Evolutionary conservation across 2,113 vertebrate species (phyloP), one percentile per base, ranked within the genome.

Genomic region (Strix uralensis): DNA sequence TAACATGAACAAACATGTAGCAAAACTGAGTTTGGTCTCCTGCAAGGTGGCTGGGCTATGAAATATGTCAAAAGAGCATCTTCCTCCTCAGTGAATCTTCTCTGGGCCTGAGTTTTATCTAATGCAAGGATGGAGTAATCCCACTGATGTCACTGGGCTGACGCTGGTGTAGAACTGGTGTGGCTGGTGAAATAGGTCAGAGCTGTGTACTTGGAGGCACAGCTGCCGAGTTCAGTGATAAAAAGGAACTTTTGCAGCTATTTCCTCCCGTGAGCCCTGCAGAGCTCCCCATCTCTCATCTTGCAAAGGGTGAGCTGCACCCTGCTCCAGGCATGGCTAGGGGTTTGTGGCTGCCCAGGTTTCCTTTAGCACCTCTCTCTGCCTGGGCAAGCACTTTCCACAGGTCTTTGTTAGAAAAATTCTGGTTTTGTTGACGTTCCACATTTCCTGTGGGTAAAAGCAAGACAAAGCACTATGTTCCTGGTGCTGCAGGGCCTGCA

Each of bases 171-270:
- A 65, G 55, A 52, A 63, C 44, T 15, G 15, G 61, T 59, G 77
- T 66, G 58, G 44, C 65, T 84, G 69, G 15, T 44, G 73, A 95
- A 92, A 89, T 78, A 89, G 71, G 88, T 88, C 93, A 94, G 81
- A 85, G 72, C 59, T 73, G 34, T 55, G 55, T 59, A 18, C 59
- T 40, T 5, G 15, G 88, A 91, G 87, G 44, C 4, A 13, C 40
- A 84, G 92, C 75, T 94, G 82, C 83, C 46, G 86, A 81, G 61
- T 29, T 67, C 61, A 80, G 66, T 62, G 89, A 66, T 26, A 84
- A 69, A 94, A 86, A 80, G 22, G 78, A 61, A 30, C 51, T 92
- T 87, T 70, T 91, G 62, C 89, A 89, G 70, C 78, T 80, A 40
- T 70, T 92, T 96, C 74, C 61, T 93, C 34, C 69, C 2, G 1